phyloP scores from a whole-genome alignment of 2,888 invertebrate species.

The Drosophila setosimentum region DNA sequence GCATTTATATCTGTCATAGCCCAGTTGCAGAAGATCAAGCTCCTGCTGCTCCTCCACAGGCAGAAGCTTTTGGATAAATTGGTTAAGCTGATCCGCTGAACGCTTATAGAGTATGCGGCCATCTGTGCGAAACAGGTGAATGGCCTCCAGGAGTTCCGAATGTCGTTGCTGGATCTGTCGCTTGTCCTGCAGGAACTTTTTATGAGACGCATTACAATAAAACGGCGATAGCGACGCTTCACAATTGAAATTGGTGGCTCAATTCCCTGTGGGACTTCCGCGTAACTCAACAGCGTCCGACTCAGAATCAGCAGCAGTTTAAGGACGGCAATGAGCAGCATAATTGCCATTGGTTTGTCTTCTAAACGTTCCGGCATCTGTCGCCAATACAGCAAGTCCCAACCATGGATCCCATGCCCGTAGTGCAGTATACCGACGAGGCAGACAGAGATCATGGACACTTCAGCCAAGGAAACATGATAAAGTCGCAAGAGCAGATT shows the following conservation, averaged over 20 bases:
- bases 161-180: slow-evolving; percentile 21
- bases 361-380: slow-evolving; percentile 11
- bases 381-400: slow-evolving; percentile 60
- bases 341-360: slow-evolving; percentile 40
- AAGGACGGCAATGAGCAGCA: slow-evolving; percentile 35
- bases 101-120: slow-evolving; percentile 76
- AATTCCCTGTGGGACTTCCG: background rate
- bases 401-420: slow-evolving; percentile 15
- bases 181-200: slow-evolving; percentile 42
- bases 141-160: slow-evolving; percentile 62
- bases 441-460: slow-evolving; percentile 5
- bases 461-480: slow-evolving; percentile 15
- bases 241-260: slow-evolving; percentile 50
- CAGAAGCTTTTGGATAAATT: slow-evolving; percentile 74
- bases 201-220: slow-evolving; percentile 81
- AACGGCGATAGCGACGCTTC: slow-evolving; percentile 81
- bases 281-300: slow-evolving; percentile 37
- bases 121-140: slow-evolving; percentile 81
- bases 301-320: slow-evolving; percentile 48
- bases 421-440: slow-evolving; percentile 48
- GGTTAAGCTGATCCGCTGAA: slow-evolving; percentile 64
- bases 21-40: slow-evolving; percentile 43
- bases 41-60: slow-evolving; percentile 63
- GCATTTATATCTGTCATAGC: slow-evolving; percentile 36
- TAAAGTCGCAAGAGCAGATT: slow-evolving; percentile 12